Conservation (phyloP, 2,797 vertebrate species). For the Sebastes itinus region DNA sequence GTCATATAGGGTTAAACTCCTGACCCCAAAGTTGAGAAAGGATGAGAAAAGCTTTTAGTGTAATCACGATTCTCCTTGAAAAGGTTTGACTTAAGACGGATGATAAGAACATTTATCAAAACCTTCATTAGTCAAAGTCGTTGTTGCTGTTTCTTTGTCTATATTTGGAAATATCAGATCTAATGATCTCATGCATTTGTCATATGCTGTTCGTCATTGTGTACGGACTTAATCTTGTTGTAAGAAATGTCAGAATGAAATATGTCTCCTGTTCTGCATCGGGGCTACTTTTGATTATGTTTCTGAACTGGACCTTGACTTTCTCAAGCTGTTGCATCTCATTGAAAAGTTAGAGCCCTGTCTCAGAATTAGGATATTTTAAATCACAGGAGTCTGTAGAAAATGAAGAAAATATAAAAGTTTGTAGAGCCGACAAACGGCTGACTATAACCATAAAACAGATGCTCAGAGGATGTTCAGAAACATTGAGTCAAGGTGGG, state of each 20-base stretch:
- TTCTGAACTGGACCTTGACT: conserved; percentile 9
- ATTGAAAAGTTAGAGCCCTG: conserved; percentile 13
- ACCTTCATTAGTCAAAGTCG: conserved; percentile 8
- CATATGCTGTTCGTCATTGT: conserved; percentile 12
- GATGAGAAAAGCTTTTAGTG: background rate
- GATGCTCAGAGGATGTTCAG: background rate
- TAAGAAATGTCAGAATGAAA: conserved; percentile 25
- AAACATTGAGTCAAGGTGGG: background rate
- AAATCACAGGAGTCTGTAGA: background rate
- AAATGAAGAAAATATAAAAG: conserved; percentile 4
- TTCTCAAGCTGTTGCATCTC: conserved; percentile 26
- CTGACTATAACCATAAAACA: background rate
- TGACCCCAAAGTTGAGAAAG: background rate
- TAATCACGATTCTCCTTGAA: background rate
- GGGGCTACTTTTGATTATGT: conserved; percentile 5
- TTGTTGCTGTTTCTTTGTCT: background rate
- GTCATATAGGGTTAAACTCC: background rate
- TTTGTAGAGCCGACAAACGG: background rate
- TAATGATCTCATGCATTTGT: conserved; percentile 4
- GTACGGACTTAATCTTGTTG: background rate
- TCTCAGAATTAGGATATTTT: background rate
- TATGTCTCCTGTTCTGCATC: conserved; percentile 14
- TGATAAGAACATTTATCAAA: background rate
- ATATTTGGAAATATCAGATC: conserved; percentile 21
- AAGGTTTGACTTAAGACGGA: background rate